Evolutionary conservation across 2,888 invertebrate genomes (phyloP), one percentile per base, ranked within the genome.

Genomic region (Patella pellucida): DNA sequence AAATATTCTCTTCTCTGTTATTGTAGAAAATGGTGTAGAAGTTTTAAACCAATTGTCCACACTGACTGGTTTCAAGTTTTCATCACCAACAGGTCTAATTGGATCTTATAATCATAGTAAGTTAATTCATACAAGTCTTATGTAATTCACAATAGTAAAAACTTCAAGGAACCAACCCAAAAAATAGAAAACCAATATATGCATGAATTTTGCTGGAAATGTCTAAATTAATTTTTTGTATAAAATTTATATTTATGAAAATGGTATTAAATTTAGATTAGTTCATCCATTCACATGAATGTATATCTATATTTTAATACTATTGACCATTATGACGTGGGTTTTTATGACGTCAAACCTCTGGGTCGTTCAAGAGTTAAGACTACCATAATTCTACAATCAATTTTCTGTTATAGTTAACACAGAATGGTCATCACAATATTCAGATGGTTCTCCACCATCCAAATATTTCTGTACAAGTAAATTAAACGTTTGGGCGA

Each of bases 51-150:
- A 89, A 79, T 78, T 89, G 54, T 86, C 84, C 31, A 79, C 85
- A 9, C 77, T 87, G 73, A 89, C 89, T 56, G 87, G 88, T 19
- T 82, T 86, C 72, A 83, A 84, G 78, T 88, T 87, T 78, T 88
- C 88, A 5, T 84, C 87, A 56, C 89, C 90, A 2, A 89, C 88
- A 19, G 89, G 89, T n/a, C 83, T 89, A 72, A 85, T 88, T 68
- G 89, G 89, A 54, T 84, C 84, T 72, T 89, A 88, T 78, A 88
- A 88, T 77, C 87, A 88, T 82, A 83, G 90, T 90, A 79, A 81
- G 85, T 78, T 41, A 41, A 41, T 41, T 9, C 9, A 41, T 41
- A 41, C 41, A 41, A 41, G 41, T 41, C 41, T 41, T 41, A 9
- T 41, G 9, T 7, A 41, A 41, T 41, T 41, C 41, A 41, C 41